Base-by-base conservation (phyloP, 2,888 invertebrate genomes). In the Lepas anatifera region DNA sequence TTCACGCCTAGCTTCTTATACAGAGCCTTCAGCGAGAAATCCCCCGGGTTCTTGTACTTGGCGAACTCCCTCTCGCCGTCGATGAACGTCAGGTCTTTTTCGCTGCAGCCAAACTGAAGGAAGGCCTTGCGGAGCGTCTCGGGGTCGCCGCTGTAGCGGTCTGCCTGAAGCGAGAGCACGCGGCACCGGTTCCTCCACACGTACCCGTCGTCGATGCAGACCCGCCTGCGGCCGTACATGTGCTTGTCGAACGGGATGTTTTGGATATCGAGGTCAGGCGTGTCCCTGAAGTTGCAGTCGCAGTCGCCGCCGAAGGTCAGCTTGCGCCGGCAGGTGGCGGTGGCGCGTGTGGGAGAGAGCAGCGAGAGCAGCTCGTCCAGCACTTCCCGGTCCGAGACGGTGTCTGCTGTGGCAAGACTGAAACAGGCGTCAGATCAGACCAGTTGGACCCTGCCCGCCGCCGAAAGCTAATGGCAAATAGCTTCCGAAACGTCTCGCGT, bases 271-370 rank as follows among this genome's bases (percentile, higher is more conserved):
- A 3, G n/a, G 48, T 10, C 25, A 6, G 48, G n/a, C 48, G n/a
- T 8, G 6, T 48, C 48, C n/a, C n/a, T 22, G 48, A n/a, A 48
- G 48, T 48, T 48, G 48, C 48, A 48, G n/a, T 48, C 48, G 48
- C 48, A 48, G 48, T 48, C 25, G 48, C 48, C 48, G 48, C 48
- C 48, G 48, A 48, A 48, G 48, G 48, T 48, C n/a, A 48, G n/a
- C n/a, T n/a, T 48, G 48, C 48, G 48, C n/a, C 6, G 48, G n/a
- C 48, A 48, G 11, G 3, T 3, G n/a, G n/a, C 48, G n/a, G 48
- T n/a, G n/a, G n/a, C n/a, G n/a, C n/a, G n/a, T n/a, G n/a, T n/a
- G n/a, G n/a, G n/a, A n/a, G n/a, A n/a, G n/a, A n/a, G n/a, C n/a
- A n/a, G n/a, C n/a, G n/a, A n/a, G n/a, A n/a, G n/a, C n/a, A n/a